These are phyloP conservation scores for Plebejus argus DNA, from an alignment of 2,888 invertebrate species.

Conservation along the genomic window DNA sequence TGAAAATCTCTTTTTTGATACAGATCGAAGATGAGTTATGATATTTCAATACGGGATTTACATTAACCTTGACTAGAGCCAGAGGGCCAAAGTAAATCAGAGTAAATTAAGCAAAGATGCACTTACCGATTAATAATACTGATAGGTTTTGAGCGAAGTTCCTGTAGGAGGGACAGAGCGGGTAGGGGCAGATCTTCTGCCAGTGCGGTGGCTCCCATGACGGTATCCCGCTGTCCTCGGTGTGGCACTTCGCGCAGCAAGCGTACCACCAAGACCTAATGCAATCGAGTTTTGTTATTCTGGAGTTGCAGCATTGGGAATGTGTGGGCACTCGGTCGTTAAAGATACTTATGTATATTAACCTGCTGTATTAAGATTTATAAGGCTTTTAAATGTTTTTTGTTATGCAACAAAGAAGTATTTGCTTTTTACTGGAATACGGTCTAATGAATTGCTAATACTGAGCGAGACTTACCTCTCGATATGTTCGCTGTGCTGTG, in stretches of 20 bases:
- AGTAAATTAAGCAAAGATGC: not conserved
- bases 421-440: not conserved
- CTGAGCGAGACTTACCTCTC: conserved; percentile 59
- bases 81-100: no score
- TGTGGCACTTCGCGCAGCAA: conserved; percentile 89
- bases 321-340: no score
- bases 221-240: conserved; percentile 85
- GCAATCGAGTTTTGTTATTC: not conserved
- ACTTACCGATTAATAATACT: conserved; percentile 84
- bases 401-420: no score
- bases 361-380: no score
- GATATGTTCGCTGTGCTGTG: conserved; percentile 74
- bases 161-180: conserved; percentile 91
- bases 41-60: no score
- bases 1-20: no score
- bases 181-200: conserved; percentile 91
- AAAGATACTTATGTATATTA: no score
- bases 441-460: not conserved
- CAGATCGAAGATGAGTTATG: not conserved
- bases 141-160: conserved; percentile 89
- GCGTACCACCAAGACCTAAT: conserved; percentile 89
- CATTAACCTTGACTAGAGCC: not conserved
- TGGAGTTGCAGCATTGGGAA: not conserved
- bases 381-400: not conserved
- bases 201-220: conserved; percentile 92